A percentile compares a stretch with the other conserved stretches of the same genome.
phyloP scores from a whole-genome alignment of 2,888 invertebrate species.

The Nymphalis polychloros region DNA sequence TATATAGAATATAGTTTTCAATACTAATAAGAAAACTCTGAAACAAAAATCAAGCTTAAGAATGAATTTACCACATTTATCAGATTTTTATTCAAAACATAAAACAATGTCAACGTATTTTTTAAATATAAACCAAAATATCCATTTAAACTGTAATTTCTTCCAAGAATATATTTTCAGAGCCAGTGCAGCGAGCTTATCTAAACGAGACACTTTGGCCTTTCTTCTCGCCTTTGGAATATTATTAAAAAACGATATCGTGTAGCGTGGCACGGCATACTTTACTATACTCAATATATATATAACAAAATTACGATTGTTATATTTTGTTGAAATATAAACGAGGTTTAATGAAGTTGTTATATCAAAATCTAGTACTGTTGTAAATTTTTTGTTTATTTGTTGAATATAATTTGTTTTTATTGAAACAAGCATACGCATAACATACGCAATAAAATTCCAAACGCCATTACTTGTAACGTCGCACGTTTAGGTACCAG shows the following conservation, averaged over 20 bases:
- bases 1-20: too few relatives aligned
- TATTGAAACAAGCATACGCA: background rate
- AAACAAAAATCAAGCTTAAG: too few relatives aligned
- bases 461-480: slow-evolving; percentile 9
- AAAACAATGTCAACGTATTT: background rate
- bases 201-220: slow-evolving; percentile 35
- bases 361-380: background rate
- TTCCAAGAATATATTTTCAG: slow-evolving; percentile 30
- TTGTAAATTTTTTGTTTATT: too few relatives aligned
- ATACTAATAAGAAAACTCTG: too few relatives aligned
- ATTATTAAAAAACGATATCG: slow-evolving; percentile 19
- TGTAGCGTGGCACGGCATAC: background rate
- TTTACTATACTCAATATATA: background rate
- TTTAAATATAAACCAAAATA: background rate
- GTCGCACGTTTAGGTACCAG: slow-evolving; percentile 8
- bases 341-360: background rate
- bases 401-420: too few relatives aligned
- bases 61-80: too few relatives aligned
- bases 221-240: slow-evolving; percentile 28
- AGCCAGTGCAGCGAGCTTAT: slow-evolving; percentile 33
- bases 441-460: background rate
- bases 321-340: background rate
- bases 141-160: slow-evolving; percentile 17
- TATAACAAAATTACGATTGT: background rate
- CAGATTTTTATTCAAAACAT: too few relatives aligned